Evolutionary conservation across 2,797 vertebrate genomes (phyloP), one percentile per base, ranked within the genome.

Genomic region (Crossoptilon crossoptilon): DNA sequence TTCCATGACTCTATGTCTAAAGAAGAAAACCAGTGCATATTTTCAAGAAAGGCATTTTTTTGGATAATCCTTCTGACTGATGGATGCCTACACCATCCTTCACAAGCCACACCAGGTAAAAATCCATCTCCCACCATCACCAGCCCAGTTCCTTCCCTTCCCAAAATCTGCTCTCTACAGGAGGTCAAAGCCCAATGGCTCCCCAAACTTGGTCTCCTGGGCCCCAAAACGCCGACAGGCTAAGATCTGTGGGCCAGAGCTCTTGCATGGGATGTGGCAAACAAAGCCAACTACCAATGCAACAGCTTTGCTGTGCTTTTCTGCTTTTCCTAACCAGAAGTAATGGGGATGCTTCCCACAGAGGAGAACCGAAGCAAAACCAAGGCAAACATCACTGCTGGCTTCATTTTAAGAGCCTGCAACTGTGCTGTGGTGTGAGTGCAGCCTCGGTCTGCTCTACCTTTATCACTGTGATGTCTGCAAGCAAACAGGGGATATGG

Each of bases 361-460:
- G 62, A 77, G 48, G 74, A 59, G 90, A 91, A 79, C n/a, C 71
- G 51, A 71, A 69, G 69, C 87, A 83, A n/a, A 8, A 37, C 31
- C 48, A 46, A 60, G 15, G 10, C 5, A 31, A 81, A 23, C 3
- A 1, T 14, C 60, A 41, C 31, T 2, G 0, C 5, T 3, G 2
- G 64, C 15, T 0, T 1, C 2, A 11, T 39, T 74, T 1, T 22
- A 22, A 79, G 74, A 14, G 12, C 24, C 60, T 58, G 56, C 43
- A 35, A 41, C 10, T 0, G 2, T 0, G 0, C 63, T 72, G 68
- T 75, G 74, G 59, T 43, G 8, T 0, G 2, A 46, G 37, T 33
- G 13, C 60, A 53, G 49, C 63, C 56, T 68, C 2, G 1, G 49
- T 33, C 53, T 2, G 48, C 82, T 44, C 4, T 1, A 59, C 48